Percentiles rank a stretch among this genome's conserved stretches.
phyloP scores from a whole-genome alignment of 2,888 invertebrate genomes.

The Rhabditoides inermis region DNA sequence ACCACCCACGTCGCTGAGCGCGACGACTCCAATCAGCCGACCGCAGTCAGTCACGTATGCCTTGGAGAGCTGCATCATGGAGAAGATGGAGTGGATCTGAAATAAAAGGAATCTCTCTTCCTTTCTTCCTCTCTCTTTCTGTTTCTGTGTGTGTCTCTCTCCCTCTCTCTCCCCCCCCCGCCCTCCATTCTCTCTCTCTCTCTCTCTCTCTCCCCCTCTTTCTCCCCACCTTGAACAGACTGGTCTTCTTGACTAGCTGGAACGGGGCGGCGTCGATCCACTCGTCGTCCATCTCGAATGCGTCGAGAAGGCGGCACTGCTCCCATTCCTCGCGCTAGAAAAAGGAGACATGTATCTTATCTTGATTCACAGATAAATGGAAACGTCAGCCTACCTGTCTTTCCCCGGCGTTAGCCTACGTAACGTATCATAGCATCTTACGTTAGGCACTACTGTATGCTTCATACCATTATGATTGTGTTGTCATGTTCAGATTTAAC shows the following conservation, averaged over 20 bases:
- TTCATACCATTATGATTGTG: no score
- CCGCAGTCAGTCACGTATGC: slow-evolving; percentile 51
- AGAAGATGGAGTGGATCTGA: slow-evolving; percentile 46
- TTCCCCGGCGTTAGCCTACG: no score
- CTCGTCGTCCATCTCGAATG: slow-evolving; percentile 34
- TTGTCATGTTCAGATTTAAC: no score
- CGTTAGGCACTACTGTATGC: no score
- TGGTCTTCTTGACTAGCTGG: slow-evolving; percentile 44
- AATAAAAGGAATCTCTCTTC: not conserved
- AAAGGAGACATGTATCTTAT: not conserved
- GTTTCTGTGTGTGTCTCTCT: no score
- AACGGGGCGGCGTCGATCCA: slow-evolving; percentile 48
- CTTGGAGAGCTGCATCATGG: slow-evolving; percentile 43
- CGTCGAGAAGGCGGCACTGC: slow-evolving; percentile 22
- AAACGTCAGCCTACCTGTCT: no score
- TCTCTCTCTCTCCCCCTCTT: no score
- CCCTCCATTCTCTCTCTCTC: no score
- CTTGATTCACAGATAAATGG: not conserved
- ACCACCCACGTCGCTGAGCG: slow-evolving; percentile 40
- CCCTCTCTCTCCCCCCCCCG: no score
- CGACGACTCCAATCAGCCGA: slow-evolving; percentile 47
- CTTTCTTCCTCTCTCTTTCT: not conserved
- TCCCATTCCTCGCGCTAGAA: slow-evolving; percentile 43
- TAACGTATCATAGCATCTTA: no score
- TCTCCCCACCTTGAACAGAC: slow-evolving; percentile 34